Evolutionary conservation across 2,113 vertebrate species (phyloP), one percentile per base, ranked within the genome.

Genomic region (Phylloscopus whistleri): DNA sequence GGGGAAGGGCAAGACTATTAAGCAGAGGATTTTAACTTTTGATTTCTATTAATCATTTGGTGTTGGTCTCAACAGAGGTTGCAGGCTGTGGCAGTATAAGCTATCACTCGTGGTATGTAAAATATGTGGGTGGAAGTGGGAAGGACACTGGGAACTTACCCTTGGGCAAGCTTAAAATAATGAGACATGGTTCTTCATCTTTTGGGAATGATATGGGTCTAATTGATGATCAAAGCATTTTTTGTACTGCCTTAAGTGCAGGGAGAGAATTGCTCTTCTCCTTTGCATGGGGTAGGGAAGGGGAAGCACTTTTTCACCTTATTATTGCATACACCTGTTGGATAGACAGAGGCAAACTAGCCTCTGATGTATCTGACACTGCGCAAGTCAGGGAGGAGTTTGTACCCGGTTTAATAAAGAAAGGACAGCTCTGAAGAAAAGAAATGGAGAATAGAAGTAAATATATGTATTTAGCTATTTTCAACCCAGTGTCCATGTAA

Each of bases 111-210:
- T 93, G 70, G 69, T 93, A 94, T 82, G 79, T 93, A 94, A 95
- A 96, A 84, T 93, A 84, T 6, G 76, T 94, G 91, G 82, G 93
- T 95, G 78, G 81, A 92, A 93, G 74, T 88, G 83, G 73, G 78
- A 95, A 94, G 90, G 93, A 95, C 93, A 90, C 49, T 56, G 44
- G 86, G 69, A 95, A 87, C 91, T 93, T 96, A 89, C 84, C 94
- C 87, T 89, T 86, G 86, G 93, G 89, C 77, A 82, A 76, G 49
- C 69, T 94, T 86, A 80, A 79, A 84, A 94, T 92, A 92, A 94
- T 91, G 73, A 93, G 93, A 69, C 69, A 78, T 74, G 84, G 94
- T 89, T 96, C 84, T 96, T 94, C 86, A 86, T 95, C 82, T 95
- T 13, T 90, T 91, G 83, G 83, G 83, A 97, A 74, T 84, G 56